Evolutionary conservation across 1,140 invertebrate genomes (phyloP), one percentile per base, ranked within the genome.

Genomic region (Bombus pyrosoma): DNA sequence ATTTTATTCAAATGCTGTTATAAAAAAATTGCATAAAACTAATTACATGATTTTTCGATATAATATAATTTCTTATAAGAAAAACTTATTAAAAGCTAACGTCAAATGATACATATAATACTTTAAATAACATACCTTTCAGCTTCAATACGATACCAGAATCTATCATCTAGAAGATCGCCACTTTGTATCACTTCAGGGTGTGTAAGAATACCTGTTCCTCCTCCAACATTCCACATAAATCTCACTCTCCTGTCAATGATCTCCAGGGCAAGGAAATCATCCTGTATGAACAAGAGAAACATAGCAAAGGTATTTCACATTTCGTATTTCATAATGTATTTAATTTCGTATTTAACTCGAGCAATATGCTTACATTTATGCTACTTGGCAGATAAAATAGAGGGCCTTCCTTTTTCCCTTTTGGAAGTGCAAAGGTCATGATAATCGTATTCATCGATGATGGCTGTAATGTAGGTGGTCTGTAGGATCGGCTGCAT

Each of bases 191-290:
- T 90, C 90, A 95, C 83, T 96, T 96, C 91, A 2, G 96, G 96
- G 95, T 98, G 97, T 4, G 95, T 96, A 0, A 97, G 93, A 28
- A 95, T 94, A 6, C 96, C 96, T 1, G 96, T 96, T 4, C 96
- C 97, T 37, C 96, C 97, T 18, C 98, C 98, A 3, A 97, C 95
- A 93, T 98, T 97, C 98, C 98, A 98, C 2, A 97, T 91, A 76
- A 98, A 97, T 83, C 96, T 95, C 25, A 98, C 97, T 79, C 96
- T 97, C 43, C 97, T 96, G 86, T 98, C 96, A 1, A 97, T 95
- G 94, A 98, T 96, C 93, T 98, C 98, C 41, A 99, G 91, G 1
- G 97, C 96, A 37, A 99, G 96, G 87, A 97, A 98, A 87, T 98
- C 98, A 0, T 96, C 94, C 93, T 94, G 66, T 22, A n/a, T 68